These are phyloP conservation scores for Phortica variegata DNA, from an alignment of 1,140 invertebrate genomes.

Conservation along the genomic window DNA sequence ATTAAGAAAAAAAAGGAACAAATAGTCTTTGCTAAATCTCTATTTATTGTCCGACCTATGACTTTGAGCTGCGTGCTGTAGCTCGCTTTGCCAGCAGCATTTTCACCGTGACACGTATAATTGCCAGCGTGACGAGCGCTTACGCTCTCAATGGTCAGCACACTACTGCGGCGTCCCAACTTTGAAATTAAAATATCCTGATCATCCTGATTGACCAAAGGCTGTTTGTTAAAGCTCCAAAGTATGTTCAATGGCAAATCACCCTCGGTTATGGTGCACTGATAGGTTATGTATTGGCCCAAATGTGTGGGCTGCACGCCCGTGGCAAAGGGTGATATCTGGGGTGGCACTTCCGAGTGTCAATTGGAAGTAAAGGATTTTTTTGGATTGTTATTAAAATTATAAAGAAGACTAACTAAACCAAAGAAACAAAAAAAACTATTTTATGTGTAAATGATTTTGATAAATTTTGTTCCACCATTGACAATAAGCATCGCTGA, in stretches of 20 bases:
- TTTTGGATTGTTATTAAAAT: no score
- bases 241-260: conserved; percentile 77
- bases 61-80: conserved; percentile 60
- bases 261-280: conserved; percentile 71
- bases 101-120: conserved; percentile 72
- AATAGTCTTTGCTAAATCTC: neutral
- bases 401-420: no score
- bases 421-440: conserved; percentile 11
- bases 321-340: conserved; percentile 66
- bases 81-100: conserved; percentile 68
- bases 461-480: conserved; percentile 61
- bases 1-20: conserved; percentile 18
- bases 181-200: conserved; percentile 57
- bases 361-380: neutral
- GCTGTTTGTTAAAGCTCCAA: conserved; percentile 71
- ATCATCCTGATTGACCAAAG: conserved; percentile 57
- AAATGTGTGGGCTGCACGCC: conserved; percentile 63
- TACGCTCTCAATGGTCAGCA: conserved; percentile 73
- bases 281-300: conserved; percentile 65
- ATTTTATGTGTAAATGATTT: conserved; percentile 14
- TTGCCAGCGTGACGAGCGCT: conserved; percentile 68
- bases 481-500: conserved; percentile 72
- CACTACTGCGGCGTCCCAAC: conserved; percentile 62
- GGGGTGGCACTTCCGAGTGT: conserved; percentile 61
- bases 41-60: conserved; percentile 36